phyloP scores from a whole-genome alignment of 1,140 invertebrate genomes.

The Anastatus disparis region DNA sequence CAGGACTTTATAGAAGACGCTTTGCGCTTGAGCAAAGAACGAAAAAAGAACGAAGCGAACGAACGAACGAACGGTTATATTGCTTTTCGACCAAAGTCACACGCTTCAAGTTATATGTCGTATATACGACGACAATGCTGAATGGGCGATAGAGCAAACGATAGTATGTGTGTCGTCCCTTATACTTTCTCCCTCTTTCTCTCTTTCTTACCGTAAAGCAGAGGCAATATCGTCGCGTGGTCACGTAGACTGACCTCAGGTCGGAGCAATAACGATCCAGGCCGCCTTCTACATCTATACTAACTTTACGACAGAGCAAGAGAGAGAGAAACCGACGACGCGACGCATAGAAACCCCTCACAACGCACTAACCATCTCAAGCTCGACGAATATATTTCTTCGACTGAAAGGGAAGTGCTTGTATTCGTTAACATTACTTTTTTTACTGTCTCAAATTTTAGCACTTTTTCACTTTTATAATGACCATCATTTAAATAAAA shows the following conservation, averaged over 20 bases:
- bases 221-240: constrained; percentile 58
- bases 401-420: too few relatives aligned
- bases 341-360: too few relatives aligned
- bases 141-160: constrained; percentile 38
- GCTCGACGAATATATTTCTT: too few relatives aligned
- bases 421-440: too few relatives aligned
- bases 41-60: constrained; percentile 6
- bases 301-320: too few relatives aligned
- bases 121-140: constrained; percentile 45
- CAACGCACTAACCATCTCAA: too few relatives aligned
- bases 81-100: constrained; percentile 47
- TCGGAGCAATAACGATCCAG: constrained; percentile 60
- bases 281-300: too few relatives aligned
- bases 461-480: too few relatives aligned
- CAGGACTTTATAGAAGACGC: constrained; percentile 22
- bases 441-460: too few relatives aligned
- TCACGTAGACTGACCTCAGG: constrained; percentile 64
- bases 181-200: neutral
- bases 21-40: constrained; percentile 5
- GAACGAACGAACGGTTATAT: constrained; percentile 48
- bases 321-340: too few relatives aligned
- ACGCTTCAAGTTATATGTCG: too few relatives aligned
- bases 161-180: constrained; percentile 46
- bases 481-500: too few relatives aligned
- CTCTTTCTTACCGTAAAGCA: constrained; percentile 16